Conservation (phyloP, 30 jellyfish, hydroid and myxozoan species). For the Aurelia sp. region DNA sequence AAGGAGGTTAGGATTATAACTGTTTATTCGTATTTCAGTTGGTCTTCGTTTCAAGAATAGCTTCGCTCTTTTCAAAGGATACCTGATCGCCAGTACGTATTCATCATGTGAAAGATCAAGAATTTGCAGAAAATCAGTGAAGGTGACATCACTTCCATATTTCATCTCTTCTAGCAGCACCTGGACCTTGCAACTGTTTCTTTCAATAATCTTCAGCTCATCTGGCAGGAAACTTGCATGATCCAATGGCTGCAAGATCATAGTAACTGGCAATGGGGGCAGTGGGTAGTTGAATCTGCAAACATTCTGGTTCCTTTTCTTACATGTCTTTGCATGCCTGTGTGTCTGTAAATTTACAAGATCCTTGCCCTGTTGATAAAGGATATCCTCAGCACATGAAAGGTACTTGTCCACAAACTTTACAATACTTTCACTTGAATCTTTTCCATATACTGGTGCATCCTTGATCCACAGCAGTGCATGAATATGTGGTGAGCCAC, state of each 20-base stretch:
- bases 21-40: slow-evolving; percentile 19
- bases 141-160: background rate
- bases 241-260: slow-evolving; percentile 33
- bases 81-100: slow-evolving; percentile 6
- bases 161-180: slow-evolving; percentile 29
- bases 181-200: background rate
- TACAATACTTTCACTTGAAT: background rate
- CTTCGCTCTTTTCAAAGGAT: slow-evolving; percentile 16
- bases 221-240: background rate
- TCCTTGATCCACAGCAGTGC: slow-evolving; percentile 57
- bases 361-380: slow-evolving; percentile 23
- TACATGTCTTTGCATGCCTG: slow-evolving; percentile 74
- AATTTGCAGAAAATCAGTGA: background rate
- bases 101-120: slow-evolving; percentile 14
- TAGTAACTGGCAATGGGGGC: slow-evolving; percentile 52
- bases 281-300: slow-evolving; percentile 55
- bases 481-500: slow-evolving; percentile 71
- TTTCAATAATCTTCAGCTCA: background rate
- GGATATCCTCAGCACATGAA: slow-evolving; percentile 10
- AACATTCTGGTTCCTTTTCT: slow-evolving; percentile 22
- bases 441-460: slow-evolving; percentile 45
- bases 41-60: slow-evolving; percentile 35
- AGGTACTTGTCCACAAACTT: slow-evolving; percentile 32
- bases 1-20: slow-evolving; percentile 32
- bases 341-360: slow-evolving; percentile 39